Percentiles rank a stretch among this genome's conserved stretches.
Conservation (phyloP, 1,140 invertebrate species). For the Venustaconcha ellipsiformis region DNA sequence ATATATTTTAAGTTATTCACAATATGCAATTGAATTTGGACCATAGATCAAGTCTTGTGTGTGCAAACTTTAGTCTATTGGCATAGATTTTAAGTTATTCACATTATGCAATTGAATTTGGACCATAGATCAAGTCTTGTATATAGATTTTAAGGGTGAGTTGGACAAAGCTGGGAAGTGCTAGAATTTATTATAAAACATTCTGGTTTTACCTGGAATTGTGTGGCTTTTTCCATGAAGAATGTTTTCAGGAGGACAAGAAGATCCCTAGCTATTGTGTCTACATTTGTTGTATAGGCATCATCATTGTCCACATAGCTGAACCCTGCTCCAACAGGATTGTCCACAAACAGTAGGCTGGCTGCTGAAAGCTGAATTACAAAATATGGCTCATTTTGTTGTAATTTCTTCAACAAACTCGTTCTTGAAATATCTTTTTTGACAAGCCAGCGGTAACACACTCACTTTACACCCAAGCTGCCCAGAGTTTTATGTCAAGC, state of each 20-base stretch:
- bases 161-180: too few relatives aligned
- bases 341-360: conserved; percentile 89
- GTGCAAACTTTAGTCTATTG: too few relatives aligned
- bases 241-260: conserved; percentile 77
- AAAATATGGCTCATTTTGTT: neutral
- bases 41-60: too few relatives aligned
- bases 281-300: conserved; percentile 76
- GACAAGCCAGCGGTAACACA: neutral
- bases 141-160: too few relatives aligned
- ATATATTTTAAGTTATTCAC: too few relatives aligned
- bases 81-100: too few relatives aligned
- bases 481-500: neutral
- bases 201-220: conserved; percentile 71
- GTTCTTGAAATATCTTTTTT: neutral
- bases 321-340: conserved; percentile 89
- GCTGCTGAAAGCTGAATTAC: conserved; percentile 68
- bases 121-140: too few relatives aligned
- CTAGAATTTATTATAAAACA: too few relatives aligned
- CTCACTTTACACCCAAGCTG: neutral
- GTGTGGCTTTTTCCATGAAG: conserved; percentile 76
- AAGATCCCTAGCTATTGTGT: conserved; percentile 84
- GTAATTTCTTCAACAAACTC: neutral
- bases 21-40: too few relatives aligned
- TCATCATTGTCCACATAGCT: conserved; percentile 79
- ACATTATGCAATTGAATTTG: too few relatives aligned